Base-by-base conservation (phyloP, 2,888 invertebrate genomes). In the Diadromus collaris region DNA sequence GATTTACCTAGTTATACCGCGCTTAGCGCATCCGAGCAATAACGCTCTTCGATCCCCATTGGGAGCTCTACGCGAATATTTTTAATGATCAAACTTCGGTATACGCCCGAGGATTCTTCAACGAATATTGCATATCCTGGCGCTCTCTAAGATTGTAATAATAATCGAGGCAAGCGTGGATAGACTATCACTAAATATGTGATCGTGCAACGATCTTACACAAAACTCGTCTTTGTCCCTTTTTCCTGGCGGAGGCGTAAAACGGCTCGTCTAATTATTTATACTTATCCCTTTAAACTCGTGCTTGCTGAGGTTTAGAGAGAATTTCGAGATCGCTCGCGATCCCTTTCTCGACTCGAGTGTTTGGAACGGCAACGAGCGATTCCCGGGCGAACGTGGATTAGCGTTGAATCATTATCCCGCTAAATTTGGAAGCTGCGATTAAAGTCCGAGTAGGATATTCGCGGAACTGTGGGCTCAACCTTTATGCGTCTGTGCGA, bases 61-160 rank as follows among this genome's bases (percentile, higher is more conserved):
- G 65, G 60, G 76, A 63, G 73, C 41, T 54, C 51, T 71, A 46
- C 34, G 58, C 24, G 48, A 69, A 60, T 64, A 56, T 64, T 64
- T 72, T 69, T 54, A 61, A 79, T 76, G 58, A 76, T 67, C 41
- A 29, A 38, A 64, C 58, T 76, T 68, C 19, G 44, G 16, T 44
- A 32, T 21, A 16, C 29, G 13, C 27, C 56, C 46, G 24, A 29
- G 29, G 3, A 19, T 56, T 41, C 54, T 44, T 68, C n/a, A 41
- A 41, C 27, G 29, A 13, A 6, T 51, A 51, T 51, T 38, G 24
- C 13, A 51, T 24, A 51, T 51, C 24, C 24, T 51, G 0, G 51
- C 24, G 0, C 13, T 10, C 24, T 51, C 51, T 13, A 10, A 51
- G 51, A 51, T 24, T 2, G 24, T 51, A 46, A 21, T 51, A 51